These are phyloP conservation scores for Lithodes maja DNA, from an alignment of 2,888 invertebrate genomes.

Conservation along the genomic window DNA sequence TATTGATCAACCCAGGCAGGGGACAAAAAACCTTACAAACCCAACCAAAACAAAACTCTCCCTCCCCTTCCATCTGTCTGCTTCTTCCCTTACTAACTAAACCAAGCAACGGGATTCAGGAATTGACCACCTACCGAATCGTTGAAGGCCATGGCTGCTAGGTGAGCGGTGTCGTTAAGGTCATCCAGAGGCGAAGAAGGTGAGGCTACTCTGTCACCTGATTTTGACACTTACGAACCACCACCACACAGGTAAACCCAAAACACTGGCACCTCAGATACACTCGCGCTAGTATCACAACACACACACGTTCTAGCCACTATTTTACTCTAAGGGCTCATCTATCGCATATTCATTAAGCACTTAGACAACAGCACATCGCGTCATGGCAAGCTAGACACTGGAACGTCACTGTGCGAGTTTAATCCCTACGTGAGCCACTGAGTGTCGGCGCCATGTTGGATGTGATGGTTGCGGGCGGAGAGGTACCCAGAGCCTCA, in stretches of 20 bases:
- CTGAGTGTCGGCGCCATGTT: background rate
- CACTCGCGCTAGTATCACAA: background rate
- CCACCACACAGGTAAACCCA: conserved; percentile 6
- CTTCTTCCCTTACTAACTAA: background rate
- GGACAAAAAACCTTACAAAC: background rate
- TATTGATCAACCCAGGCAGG: background rate
- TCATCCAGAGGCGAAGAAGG: conserved; percentile 35
- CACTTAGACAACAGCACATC: background rate
- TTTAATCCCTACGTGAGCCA: background rate
- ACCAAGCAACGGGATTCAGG: background rate
- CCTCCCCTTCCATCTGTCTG: background rate
- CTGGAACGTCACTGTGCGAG: background rate
- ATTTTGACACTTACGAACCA: conserved; percentile 39
- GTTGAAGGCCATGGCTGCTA: conserved; percentile 56
- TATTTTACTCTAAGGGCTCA: background rate
- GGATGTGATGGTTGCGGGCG: background rate
- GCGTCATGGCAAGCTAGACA: background rate
- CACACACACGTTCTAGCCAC: background rate
- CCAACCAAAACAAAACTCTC: conserved; percentile 1
- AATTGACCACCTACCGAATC: conserved; percentile 36
- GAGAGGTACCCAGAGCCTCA: background rate
- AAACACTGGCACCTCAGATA: background rate
- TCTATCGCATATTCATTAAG: background rate
- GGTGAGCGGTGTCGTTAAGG: conserved; percentile 13
- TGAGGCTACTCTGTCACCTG: conserved; percentile 27